A percentile compares a stretch with the other conserved stretches of the same genome.
Conservation (phyloP, 2,797 vertebrate genomes). For the Platalea minor region DNA sequence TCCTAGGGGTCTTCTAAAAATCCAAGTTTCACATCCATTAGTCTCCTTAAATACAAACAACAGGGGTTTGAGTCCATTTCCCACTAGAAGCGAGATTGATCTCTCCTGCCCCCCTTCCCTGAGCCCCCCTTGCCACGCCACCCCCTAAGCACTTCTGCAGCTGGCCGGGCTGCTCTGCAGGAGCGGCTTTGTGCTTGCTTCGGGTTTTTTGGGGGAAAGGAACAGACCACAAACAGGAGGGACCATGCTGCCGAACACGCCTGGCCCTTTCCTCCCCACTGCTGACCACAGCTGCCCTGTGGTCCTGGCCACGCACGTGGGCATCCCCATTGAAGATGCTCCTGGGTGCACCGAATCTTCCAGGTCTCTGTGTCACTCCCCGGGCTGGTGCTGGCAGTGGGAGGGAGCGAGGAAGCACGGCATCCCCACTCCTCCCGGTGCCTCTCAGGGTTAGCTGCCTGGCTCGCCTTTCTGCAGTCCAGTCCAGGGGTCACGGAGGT, state of each 20-base stretch:
- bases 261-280: background rate
- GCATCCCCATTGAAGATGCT: background rate
- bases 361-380: background rate
- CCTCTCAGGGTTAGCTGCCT: background rate
- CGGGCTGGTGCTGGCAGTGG: background rate
- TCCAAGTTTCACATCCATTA: constrained; percentile 11
- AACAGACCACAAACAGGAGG: background rate
- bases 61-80: constrained; percentile 29
- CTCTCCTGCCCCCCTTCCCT: background rate
- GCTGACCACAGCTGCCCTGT: rapidly evolving
- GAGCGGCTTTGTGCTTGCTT: background rate
- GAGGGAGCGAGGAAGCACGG: background rate
- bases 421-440: background rate
- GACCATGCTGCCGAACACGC: rapidly evolving
- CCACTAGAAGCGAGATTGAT: background rate
- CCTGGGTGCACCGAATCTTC: background rate
- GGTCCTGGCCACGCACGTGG: rapidly evolving
- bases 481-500: background rate
- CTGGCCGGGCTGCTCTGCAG: background rate
- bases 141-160: constrained; percentile 51
- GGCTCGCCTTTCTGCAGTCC: background rate
- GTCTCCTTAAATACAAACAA: constrained; percentile 56
- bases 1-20: constrained; percentile 47
- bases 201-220: rapidly evolving
- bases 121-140: background rate